These are phyloP conservation scores for Brenthis ino DNA, from an alignment of 2,888 invertebrate species.

Conservation along the genomic window DNA sequence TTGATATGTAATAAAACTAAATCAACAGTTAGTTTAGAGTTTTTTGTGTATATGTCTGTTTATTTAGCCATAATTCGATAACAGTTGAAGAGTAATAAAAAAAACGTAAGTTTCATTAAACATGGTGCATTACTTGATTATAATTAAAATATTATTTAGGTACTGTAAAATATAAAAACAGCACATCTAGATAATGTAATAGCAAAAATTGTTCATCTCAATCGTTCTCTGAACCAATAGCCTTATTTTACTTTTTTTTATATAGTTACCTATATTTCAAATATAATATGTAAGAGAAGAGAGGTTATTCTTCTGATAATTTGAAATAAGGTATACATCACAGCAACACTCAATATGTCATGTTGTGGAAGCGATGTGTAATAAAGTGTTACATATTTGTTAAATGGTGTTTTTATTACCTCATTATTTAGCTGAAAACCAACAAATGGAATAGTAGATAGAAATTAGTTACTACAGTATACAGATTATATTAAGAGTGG, in stretches of 20 bases:
- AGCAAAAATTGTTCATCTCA: not conserved
- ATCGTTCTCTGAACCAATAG: constrained; percentile 8
- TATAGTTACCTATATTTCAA: constrained; percentile 2
- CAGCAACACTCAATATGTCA: constrained; percentile 59
- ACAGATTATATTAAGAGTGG: too few relatives aligned
- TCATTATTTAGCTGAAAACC: not conserved
- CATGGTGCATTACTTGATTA: not conserved
- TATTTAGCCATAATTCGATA: too few relatives aligned
- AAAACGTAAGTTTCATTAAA: not conserved
- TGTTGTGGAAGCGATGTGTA: constrained; percentile 69
- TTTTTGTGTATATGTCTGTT: too few relatives aligned
- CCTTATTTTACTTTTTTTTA: not conserved
- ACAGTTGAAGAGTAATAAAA: too few relatives aligned
- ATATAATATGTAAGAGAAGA: constrained; percentile 45
- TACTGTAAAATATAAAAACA: constrained; percentile 3
- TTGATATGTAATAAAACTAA: too few relatives aligned
- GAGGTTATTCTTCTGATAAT: constrained; percentile 57
- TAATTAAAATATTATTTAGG: not conserved
- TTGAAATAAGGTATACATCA: constrained; percentile 51
- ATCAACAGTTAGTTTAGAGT: too few relatives aligned
- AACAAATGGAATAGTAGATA: not conserved
- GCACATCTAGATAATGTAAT: constrained; percentile 3
- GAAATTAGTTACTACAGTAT: too few relatives aligned
- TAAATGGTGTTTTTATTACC: constrained; percentile 46
- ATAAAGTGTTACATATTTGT: constrained; percentile 74